These are phyloP conservation scores for Amazona guildingii DNA, from an alignment of 2,113 vertebrate species.

Conservation along the genomic window DNA sequence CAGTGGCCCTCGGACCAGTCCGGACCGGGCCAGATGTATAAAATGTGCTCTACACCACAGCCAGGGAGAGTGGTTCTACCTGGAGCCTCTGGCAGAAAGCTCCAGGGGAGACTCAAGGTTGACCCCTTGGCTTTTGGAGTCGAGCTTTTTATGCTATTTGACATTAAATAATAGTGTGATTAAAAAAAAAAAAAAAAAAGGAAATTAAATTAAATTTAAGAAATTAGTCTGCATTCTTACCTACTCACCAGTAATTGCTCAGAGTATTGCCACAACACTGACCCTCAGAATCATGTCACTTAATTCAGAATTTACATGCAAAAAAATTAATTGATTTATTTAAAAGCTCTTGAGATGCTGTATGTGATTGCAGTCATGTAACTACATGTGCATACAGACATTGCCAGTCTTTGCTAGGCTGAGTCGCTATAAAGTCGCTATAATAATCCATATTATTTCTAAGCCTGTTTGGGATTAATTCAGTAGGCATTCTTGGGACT, in stretches of 20 bases:
- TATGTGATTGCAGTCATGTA: neutral
- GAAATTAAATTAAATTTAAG: too few relatives aligned
- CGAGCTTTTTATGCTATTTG: neutral
- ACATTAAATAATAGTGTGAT: neutral
- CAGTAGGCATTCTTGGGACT: neutral
- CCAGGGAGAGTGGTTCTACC: too few relatives aligned
- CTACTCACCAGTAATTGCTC: neutral
- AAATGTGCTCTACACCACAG: too few relatives aligned
- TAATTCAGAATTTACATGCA: neutral
- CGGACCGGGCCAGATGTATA: too few relatives aligned
- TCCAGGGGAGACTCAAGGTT: too few relatives aligned
- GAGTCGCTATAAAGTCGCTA: neutral
- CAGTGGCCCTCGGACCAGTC: too few relatives aligned
- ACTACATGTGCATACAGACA: rapidly evolving
- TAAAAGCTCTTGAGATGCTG: neutral
- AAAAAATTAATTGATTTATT: neutral
- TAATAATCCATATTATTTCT: neutral
- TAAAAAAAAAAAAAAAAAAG: neutral
- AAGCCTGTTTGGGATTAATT: neutral
- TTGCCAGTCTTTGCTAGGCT: neutral
- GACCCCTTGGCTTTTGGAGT: too few relatives aligned
- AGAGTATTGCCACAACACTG: neutral
- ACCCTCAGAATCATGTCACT: neutral
- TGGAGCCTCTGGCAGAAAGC: too few relatives aligned
- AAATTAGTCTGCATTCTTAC: neutral